Conservation (phyloP, 2,888 invertebrate species). For the Drosophila meridionalis region DNA sequence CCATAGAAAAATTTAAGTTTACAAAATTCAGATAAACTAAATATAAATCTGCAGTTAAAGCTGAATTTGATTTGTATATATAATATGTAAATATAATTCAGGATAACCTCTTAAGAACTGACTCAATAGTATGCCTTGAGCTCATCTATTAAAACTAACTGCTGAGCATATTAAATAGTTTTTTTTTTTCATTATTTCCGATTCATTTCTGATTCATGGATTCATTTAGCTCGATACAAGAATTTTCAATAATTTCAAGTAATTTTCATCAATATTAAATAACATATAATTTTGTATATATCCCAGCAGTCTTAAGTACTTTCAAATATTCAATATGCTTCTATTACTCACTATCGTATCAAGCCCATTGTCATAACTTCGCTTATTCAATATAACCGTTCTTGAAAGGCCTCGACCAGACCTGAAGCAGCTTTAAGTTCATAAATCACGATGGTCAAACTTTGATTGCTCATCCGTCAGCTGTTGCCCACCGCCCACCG, state of each 20-base stretch:
- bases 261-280: neutral
- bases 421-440: neutral
- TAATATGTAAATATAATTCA: neutral
- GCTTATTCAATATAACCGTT: neutral
- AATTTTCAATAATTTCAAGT: neutral
- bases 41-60: no score
- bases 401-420: neutral
- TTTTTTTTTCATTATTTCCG: no score
- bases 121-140: no score
- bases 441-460: conserved; percentile 57
- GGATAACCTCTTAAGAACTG: no score
- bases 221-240: neutral
- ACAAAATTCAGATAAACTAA: no score
- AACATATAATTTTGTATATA: neutral
- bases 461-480: conserved; percentile 47
- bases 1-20: no score
- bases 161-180: no score
- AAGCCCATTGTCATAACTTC: neutral
- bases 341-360: neutral
- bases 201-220: neutral
- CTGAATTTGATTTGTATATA: no score
- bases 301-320: neutral
- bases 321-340: neutral
- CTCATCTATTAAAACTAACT: no score
- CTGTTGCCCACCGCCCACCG: conserved; percentile 19